These are phyloP conservation scores for Melitaea athalia DNA, from an alignment of 2,888 invertebrate species.

Conservation along the genomic window DNA sequence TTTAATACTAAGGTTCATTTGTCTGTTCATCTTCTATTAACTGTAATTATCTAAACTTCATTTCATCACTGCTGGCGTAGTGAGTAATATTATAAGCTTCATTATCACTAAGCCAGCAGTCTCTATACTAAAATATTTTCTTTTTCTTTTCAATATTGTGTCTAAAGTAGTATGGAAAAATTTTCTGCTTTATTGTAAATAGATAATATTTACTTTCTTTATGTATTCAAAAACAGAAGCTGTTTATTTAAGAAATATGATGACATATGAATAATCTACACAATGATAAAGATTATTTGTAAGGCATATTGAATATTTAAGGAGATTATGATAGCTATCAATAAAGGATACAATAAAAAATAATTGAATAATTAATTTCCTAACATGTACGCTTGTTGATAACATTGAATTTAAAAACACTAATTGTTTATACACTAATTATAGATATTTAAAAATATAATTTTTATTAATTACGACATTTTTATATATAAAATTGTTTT, in stretches of 20 bases:
- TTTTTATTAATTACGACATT: slow-evolving; percentile 16
- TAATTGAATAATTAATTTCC: slow-evolving; percentile 25
- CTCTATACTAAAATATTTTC: too few species aligned
- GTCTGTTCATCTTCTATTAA: neutral
- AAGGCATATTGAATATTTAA: neutral
- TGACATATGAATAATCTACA: neutral
- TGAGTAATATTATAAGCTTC: too few species aligned
- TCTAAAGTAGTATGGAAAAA: too few species aligned
- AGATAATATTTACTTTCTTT: too few species aligned
- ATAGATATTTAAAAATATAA: slow-evolving; percentile 8
- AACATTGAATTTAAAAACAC: slow-evolving; percentile 11
- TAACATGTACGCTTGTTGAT: slow-evolving; percentile 13
- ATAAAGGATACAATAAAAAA: slow-evolving; percentile 17
- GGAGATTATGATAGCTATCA: neutral
- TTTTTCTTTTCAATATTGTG: too few species aligned
- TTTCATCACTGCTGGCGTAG: too few species aligned
- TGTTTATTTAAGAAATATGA: too few species aligned
- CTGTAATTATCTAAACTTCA: neutral
- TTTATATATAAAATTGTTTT: slow-evolving; percentile 28
- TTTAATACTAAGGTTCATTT: neutral
- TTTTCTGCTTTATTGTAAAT: too few species aligned
- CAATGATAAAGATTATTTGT: neutral
- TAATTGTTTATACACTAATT: slow-evolving; percentile 25
- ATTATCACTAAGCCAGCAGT: too few species aligned
- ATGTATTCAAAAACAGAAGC: too few species aligned